Evolutionary conservation across 2,113 vertebrate genomes (phyloP).

Genomic region (Sphaerodactylus townsendi): DNA sequence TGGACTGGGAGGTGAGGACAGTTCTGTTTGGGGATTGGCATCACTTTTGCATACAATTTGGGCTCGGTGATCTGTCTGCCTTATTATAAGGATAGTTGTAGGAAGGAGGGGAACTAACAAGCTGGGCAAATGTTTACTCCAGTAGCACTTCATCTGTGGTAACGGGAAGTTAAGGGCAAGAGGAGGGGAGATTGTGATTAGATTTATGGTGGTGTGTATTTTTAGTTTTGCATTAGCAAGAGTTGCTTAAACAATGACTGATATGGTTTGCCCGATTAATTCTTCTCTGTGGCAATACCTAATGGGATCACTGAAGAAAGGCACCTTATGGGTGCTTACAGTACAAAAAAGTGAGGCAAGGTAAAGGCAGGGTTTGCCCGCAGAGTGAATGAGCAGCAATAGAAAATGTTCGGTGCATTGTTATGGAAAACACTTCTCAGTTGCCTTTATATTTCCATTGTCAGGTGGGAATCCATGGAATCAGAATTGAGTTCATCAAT

Average conservation of each 20-base stretch:
- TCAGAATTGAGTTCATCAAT: slow-evolving; percentile 87
- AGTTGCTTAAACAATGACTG: neutral
- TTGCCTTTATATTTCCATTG: slow-evolving; percentile 65
- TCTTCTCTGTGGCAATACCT: neutral
- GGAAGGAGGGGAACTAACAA: slow-evolving; percentile 7
- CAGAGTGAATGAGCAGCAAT: slow-evolving; percentile 26
- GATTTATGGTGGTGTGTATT: neutral
- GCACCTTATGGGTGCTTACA: neutral
- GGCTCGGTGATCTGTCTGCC: slow-evolving; percentile 78
- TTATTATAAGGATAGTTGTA: slow-evolving; percentile 60
- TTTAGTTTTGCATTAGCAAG: neutral
- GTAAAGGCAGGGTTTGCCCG: neutral
- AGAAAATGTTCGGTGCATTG: slow-evolving; percentile 4
- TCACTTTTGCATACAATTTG: slow-evolving; percentile 74
- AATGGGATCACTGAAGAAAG: neutral
- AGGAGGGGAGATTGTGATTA: neutral
- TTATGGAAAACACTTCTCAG: slow-evolving; percentile 60
- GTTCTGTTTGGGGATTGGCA: slow-evolving; percentile 79
- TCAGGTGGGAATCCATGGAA: slow-evolving; percentile 86
- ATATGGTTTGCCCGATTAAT: neutral
- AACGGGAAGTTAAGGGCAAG: neutral
- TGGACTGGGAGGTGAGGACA: slow-evolving; percentile 89
- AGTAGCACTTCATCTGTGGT: neutral
- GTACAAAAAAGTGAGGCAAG: neutral
- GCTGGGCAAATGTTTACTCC: neutral